These are phyloP conservation scores for Ochropleura leucogaster DNA, from an alignment of 2,888 invertebrate genomes.

Conservation along the genomic window DNA sequence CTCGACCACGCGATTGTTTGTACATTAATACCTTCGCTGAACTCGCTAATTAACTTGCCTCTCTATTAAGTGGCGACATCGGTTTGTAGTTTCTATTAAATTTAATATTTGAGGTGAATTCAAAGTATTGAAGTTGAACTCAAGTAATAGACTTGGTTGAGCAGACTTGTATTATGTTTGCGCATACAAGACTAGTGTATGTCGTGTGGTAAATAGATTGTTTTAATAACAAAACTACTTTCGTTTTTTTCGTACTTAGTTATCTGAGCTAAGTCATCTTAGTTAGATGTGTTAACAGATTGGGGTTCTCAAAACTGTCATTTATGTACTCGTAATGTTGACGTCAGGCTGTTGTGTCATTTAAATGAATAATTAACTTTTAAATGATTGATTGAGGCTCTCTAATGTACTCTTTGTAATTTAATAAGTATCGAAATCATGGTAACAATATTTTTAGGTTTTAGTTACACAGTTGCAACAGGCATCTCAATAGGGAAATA, in stretches of 20 bases:
- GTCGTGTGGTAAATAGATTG: not conserved
- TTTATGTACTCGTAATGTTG: not conserved
- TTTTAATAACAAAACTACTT: not conserved
- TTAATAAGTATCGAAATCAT: not conserved
- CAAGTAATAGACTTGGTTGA: not conserved
- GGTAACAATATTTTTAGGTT: not conserved
- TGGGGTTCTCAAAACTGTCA: not conserved
- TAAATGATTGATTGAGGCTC: not conserved
- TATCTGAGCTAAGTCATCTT: too few species aligned
- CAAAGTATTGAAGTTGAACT: too few species aligned
- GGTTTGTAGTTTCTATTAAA: not conserved
- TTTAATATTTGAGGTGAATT: not conserved
- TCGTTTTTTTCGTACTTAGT: not conserved
- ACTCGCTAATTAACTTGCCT: slow-evolving; percentile 25
- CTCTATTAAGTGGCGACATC: slow-evolving; percentile 1
- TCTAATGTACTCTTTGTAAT: not conserved
- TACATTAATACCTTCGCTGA: slow-evolving; percentile 31
- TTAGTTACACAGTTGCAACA: not conserved
- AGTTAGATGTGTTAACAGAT: not conserved
- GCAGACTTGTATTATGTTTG: not conserved
- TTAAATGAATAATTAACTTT: not conserved
- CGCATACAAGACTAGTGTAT: not conserved
- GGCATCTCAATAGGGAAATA: not conserved
- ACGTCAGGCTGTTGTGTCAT: not conserved
- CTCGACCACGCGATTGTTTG: slow-evolving; percentile 38